Base-by-base conservation (phyloP, 2,797 vertebrate genomes). In the Epinephelus awoara region DNA sequence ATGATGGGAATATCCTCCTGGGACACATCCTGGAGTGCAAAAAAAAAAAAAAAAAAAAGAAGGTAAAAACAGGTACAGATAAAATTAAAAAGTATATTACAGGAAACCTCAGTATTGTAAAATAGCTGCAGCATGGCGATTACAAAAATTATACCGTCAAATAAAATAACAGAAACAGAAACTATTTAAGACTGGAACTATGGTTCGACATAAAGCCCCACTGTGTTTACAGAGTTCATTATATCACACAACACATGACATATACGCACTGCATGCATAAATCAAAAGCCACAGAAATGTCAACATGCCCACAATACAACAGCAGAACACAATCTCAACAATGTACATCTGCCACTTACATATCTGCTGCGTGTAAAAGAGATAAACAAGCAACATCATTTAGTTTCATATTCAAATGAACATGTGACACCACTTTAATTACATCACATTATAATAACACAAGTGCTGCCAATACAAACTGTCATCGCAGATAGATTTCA, bases 1-100 rank as follows among this genome's bases (percentile, higher is more conserved):
- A 99, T 99, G 92, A 99, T 97, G 75, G 98, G 97, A 93, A 99
- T 94, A 65, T 94, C 94, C 27, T 97, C 95, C 0, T 91, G 93
- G 54, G 96, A 94, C 27, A 97, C 91, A 89, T 98, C 98, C 98
- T 99, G 81, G 13, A 13, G 70, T n/a, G 40, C 7, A 72, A 27
- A 65, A 17, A 8, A 25, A 19, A 52, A 49, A 3, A 54, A 40
- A 56, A 27, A 15, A 49, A 57, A 3, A 54, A 55, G 50, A 42
- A 19, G 3, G 0, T 3, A 56, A 21, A 66, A 42, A 25, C 2
- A 68, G 3, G 6, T 63, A 64, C 1, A 52, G 54, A 52, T 34
- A 1, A 25, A 76, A 55, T 8, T 0, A 1, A 4, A 23, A 2
- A 71, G n/a, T 8, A 70, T 25, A 40, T 27, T 57, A 2, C 49